Conservation (phyloP, 1,140 invertebrate genomes). For the Aphaenogaster ashmeadi region DNA sequence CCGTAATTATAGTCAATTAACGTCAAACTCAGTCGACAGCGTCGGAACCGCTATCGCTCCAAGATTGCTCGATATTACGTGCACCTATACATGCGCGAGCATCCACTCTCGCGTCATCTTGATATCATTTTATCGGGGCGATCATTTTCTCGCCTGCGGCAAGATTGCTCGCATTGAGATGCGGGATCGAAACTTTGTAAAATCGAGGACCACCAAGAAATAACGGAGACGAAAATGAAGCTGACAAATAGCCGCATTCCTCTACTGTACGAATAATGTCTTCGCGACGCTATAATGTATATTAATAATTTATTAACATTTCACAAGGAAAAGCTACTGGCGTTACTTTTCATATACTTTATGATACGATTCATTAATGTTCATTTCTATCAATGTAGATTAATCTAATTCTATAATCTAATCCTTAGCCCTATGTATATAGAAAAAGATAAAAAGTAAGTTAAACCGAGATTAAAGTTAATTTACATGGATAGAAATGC, state of each 20-base stretch:
- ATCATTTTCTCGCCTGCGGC: conserved; percentile 46
- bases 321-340: not conserved
- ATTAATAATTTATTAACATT: not conserved
- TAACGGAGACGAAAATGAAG: not conserved
- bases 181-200: not conserved
- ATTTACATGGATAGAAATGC: no score
- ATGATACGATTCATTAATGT: no score
- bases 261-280: not conserved
- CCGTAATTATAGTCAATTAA: conserved; percentile 85
- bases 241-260: not conserved
- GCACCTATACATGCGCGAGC: not conserved
- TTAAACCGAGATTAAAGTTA: no score
- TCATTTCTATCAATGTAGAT: no score
- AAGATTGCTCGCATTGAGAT: conserved; percentile 30
- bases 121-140: conserved; percentile 45
- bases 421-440: no score
- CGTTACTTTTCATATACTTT: not conserved
- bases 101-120: conserved; percentile 44
- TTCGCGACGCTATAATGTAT: not conserved
- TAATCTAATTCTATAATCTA: no score
- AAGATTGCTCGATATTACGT: conserved; percentile 65
- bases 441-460: no score
- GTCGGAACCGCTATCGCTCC: conserved; percentile 56
- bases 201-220: not conserved
- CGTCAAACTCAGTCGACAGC: conserved; percentile 79